Evolutionary conservation across 1,140 invertebrate species (phyloP).

Genomic region (Cherax quadricarinatus): DNA sequence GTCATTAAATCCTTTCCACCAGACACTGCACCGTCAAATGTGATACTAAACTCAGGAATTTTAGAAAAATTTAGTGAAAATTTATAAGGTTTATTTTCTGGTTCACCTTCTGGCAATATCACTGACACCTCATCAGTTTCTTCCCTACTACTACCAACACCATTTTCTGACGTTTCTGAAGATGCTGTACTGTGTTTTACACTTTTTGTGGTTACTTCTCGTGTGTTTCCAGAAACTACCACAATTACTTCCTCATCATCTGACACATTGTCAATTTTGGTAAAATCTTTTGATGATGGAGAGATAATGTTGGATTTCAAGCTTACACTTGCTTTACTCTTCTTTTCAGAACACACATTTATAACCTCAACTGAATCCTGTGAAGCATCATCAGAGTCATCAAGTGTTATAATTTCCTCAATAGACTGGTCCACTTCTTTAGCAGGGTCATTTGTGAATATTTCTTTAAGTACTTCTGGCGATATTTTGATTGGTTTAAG

Average conservation of each 20-base stretch:
- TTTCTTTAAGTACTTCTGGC: constrained; percentile 35
- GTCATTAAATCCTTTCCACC: constrained; percentile 24
- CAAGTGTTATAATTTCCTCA: constrained; percentile 55
- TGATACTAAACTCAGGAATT: constrained; percentile 43
- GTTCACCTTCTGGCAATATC: neutral
- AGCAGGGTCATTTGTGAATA: neutral
- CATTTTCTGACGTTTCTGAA: neutral
- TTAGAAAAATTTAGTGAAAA: constrained; percentile 6
- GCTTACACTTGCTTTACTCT: too few species aligned
- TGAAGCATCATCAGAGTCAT: constrained; percentile 41
- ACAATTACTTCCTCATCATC: neutral
- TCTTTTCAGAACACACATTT: neutral
- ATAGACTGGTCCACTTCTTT: constrained; percentile 3
- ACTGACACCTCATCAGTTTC: neutral
- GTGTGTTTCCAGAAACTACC: neutral
- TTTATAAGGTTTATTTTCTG: constrained; percentile 27
- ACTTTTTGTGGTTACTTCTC: neutral
- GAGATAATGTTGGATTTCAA: neutral
- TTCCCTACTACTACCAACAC: neutral
- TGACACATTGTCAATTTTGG: neutral
- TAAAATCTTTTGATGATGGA: neutral
- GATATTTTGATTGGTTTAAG: constrained; percentile 48
- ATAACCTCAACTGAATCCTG: constrained; percentile 43
- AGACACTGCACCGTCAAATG: constrained; percentile 41
- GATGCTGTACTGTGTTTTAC: neutral